phyloP scores from a whole-genome alignment of 2,797 vertebrate species.

The Aeoliscus strigatus region DNA sequence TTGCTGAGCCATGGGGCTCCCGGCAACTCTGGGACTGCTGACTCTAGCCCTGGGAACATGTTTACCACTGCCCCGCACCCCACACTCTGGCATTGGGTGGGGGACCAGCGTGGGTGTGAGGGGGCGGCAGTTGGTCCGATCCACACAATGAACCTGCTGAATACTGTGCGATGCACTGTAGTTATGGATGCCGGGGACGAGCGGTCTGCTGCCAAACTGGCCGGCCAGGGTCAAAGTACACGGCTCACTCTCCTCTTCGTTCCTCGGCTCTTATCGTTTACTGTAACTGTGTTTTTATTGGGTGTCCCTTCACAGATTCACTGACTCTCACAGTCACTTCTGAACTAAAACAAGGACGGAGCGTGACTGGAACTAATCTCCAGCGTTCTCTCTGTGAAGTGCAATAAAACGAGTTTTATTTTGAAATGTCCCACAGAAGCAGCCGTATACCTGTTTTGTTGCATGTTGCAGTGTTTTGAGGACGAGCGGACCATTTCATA shows the following conservation, averaged over 20 bases:
- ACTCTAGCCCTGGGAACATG: conserved; percentile 75
- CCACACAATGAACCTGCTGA: conserved; percentile 82
- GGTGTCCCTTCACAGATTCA: conserved; percentile 1
- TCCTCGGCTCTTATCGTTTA: conserved; percentile 18
- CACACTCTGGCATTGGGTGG: conserved; percentile 53
- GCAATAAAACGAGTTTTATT: too few relatives aligned
- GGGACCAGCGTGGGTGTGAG: conserved; percentile 9
- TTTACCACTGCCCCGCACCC: conserved; percentile 68
- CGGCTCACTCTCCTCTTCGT: conserved; percentile 21
- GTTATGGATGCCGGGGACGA: conserved; percentile 29
- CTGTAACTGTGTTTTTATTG: conserved; percentile 19
- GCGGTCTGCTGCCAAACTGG: conserved; percentile 38
- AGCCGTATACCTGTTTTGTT: conserved; percentile 19
- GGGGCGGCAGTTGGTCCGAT: conserved; percentile 13
- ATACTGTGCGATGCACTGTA: conserved; percentile 63
- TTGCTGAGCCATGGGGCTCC: conserved; percentile 77
- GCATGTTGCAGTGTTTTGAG: conserved; percentile 12
- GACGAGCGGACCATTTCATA: neutral
- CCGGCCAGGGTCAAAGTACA: conserved; percentile 23
- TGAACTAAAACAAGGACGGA: neutral
- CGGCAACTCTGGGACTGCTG: conserved; percentile 73
- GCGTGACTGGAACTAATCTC: neutral
- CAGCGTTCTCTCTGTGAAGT: conserved; percentile 5
- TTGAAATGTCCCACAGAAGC: too few relatives aligned
- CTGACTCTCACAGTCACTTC: neutral